Conservation (phyloP, 2,888 invertebrate genomes). For the Thera britannica region DNA sequence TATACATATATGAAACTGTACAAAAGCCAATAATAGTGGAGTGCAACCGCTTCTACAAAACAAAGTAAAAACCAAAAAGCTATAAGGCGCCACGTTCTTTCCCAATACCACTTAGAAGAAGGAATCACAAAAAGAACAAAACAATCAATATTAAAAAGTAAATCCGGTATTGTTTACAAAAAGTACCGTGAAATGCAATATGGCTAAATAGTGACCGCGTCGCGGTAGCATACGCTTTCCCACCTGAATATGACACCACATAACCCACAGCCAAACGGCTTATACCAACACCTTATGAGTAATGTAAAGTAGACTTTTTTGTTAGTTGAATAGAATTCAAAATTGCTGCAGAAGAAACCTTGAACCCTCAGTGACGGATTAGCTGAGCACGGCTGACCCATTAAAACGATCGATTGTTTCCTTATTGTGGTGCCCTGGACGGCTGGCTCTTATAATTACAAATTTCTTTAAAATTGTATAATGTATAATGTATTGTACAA, state of each 20-base stretch:
- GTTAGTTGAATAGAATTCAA: slow-evolving; percentile 63
- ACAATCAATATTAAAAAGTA: slow-evolving; percentile 58
- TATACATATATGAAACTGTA: too few species aligned
- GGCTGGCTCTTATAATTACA: slow-evolving; percentile 67
- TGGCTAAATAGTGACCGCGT: slow-evolving; percentile 77
- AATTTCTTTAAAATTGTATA: slow-evolving; percentile 56
- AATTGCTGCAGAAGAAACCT: slow-evolving; percentile 54
- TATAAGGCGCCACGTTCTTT: slow-evolving; percentile 7
- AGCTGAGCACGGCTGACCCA: slow-evolving; percentile 82
- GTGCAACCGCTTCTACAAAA: background rate
- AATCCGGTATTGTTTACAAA: slow-evolving; percentile 73
- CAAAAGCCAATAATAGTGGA: too few species aligned
- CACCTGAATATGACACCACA: slow-evolving; percentile 82
- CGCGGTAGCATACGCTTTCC: slow-evolving; percentile 83
- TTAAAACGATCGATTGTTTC: slow-evolving; percentile 85
- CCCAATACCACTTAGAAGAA: slow-evolving; percentile 22
- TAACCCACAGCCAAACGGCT: slow-evolving; percentile 59
- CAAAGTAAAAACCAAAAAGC: background rate
- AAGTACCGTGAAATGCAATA: slow-evolving; percentile 77
- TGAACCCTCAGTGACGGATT: slow-evolving; percentile 76
- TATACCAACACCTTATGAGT: slow-evolving; percentile 50
- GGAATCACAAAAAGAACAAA: slow-evolving; percentile 42
- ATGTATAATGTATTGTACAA: slow-evolving; percentile 4
- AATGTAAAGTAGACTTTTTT: slow-evolving; percentile 58
- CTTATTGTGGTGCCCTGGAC: slow-evolving; percentile 73